Conservation (phyloP, 2,113 vertebrate species). For the Panurus biarmicus region DNA sequence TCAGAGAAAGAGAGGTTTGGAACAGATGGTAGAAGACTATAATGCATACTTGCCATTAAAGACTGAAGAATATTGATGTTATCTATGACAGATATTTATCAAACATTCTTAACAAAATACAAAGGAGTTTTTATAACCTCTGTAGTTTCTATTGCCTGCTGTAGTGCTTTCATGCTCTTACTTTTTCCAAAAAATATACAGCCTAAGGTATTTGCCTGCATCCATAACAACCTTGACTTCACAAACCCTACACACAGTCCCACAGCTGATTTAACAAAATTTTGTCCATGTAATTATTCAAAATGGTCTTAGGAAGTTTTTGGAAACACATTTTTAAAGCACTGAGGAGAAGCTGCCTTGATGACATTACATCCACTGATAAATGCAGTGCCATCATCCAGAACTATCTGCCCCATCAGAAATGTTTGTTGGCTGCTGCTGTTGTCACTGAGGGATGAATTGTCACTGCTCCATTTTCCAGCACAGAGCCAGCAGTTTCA, state of each 20-base stretch:
- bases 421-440: not conserved
- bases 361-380: not conserved
- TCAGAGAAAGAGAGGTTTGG: not conserved
- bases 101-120: not conserved
- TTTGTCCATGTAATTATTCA: not conserved
- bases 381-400: not conserved
- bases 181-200: not conserved
- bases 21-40: not conserved
- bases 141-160: not conserved
- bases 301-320: not conserved
- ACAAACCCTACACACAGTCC: not conserved
- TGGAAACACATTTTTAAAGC: not conserved
- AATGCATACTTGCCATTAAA: not conserved
- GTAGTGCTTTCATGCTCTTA: not conserved
- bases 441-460: accelerated
- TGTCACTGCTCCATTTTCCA: not conserved
- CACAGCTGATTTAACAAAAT: not conserved
- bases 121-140: not conserved
- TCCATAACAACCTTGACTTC: not conserved
- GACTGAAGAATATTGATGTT: not conserved
- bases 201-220: not conserved
- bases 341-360: not conserved
- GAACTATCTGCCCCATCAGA: not conserved
- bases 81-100: not conserved
- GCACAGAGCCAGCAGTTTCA: not conserved